Conservation (phyloP, 2,888 invertebrate species). For the Malthinus flaveolus region DNA sequence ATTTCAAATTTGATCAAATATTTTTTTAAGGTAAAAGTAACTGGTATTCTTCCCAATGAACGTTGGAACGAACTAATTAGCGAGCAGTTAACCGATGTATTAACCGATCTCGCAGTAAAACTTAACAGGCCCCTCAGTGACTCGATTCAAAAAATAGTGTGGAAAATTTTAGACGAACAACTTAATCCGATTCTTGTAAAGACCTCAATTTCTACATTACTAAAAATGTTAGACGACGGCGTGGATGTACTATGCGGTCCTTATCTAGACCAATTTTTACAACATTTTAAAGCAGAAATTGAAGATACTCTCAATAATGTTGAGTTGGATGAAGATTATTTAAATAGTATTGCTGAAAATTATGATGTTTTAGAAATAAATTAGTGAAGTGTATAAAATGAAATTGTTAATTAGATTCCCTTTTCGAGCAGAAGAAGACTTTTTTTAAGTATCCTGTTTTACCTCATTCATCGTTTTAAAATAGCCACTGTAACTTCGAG, state of each 20-base stretch:
- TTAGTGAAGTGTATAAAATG: too few relatives aligned
- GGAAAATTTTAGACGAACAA: neutral
- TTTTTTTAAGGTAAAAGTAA: conserved; percentile 18
- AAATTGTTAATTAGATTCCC: too few relatives aligned
- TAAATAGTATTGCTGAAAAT: neutral
- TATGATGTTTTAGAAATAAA: neutral
- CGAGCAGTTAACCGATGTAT: conserved; percentile 7
- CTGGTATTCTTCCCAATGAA: conserved; percentile 30
- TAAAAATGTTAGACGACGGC: neutral
- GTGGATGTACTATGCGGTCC: too few relatives aligned
- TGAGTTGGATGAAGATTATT: neutral
- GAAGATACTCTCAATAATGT: neutral
- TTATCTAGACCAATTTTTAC: neutral
- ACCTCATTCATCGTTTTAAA: too few relatives aligned
- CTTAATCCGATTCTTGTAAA: neutral
- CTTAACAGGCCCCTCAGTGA: conserved; percentile 1
- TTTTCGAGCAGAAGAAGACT: too few relatives aligned
- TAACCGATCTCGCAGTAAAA: conserved; percentile 5
- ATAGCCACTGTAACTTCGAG: too few relatives aligned
- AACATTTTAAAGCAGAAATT: neutral
- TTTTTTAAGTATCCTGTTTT: too few relatives aligned
- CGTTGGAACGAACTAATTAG: conserved; percentile 26
- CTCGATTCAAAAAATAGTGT: neutral
- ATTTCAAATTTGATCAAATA: too few relatives aligned
- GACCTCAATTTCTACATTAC: neutral